These are phyloP conservation scores for Mesochorus sp. DNA, from an alignment of 2,888 invertebrate genomes.

Conservation along the genomic window DNA sequence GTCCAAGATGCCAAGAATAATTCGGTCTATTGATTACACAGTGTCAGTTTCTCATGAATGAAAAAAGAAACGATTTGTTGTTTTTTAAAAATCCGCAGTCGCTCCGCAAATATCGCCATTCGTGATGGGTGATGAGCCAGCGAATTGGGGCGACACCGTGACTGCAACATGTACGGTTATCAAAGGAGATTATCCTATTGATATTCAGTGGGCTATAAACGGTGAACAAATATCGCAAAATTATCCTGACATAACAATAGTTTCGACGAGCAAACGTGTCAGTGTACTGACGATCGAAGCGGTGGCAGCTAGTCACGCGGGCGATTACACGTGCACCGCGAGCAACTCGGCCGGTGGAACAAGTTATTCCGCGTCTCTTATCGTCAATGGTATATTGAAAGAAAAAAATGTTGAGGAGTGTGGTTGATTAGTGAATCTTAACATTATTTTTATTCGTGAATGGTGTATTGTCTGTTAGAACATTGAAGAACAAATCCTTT, in stretches of 20 bases:
- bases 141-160: conserved; percentile 88
- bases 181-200: conserved; percentile 90
- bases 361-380: conserved; percentile 82
- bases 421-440: too few relatives aligned
- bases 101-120: conserved; percentile 89
- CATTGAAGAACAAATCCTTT: too few relatives aligned
- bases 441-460: too few relatives aligned
- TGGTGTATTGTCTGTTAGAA: too few relatives aligned
- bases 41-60: neutral
- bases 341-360: conserved; percentile 83
- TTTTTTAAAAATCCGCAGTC: conserved; percentile 83
- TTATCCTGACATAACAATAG: conserved; percentile 81
- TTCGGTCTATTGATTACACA: too few relatives aligned
- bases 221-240: conserved; percentile 83
- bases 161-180: conserved; percentile 88
- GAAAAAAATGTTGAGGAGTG: too few relatives aligned
- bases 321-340: conserved; percentile 84
- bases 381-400: conserved; percentile 82
- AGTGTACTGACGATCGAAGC: conserved; percentile 84
- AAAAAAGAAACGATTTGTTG: too few relatives aligned
- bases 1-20: too few relatives aligned
- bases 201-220: conserved; percentile 89
- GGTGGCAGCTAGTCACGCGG: conserved; percentile 83
- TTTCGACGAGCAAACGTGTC: conserved; percentile 82
- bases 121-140: conserved; percentile 87